phyloP scores from a whole-genome alignment of 2,797 vertebrate species.

The Cuniculus paca region DNA sequence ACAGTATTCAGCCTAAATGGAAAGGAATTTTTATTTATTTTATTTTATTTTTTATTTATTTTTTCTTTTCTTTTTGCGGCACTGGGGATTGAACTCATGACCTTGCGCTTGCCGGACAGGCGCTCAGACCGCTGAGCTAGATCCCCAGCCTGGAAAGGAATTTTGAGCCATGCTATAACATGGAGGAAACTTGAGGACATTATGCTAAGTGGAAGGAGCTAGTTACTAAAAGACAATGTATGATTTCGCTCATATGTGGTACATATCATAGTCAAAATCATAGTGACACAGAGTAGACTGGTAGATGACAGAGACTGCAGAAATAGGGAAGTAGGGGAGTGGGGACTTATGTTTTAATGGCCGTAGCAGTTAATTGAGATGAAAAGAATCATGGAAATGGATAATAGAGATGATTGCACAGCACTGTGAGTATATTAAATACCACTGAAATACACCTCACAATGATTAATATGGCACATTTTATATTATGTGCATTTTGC shows the following conservation, averaged over 20 bases:
- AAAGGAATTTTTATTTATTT: background rate
- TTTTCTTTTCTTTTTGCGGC: no score
- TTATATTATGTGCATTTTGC: background rate
- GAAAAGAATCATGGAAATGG: background rate
- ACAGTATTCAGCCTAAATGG: background rate
- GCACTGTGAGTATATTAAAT: background rate
- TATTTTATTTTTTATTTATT: no score
- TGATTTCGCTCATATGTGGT: background rate
- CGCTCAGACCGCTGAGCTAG: no score
- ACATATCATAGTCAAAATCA: background rate
- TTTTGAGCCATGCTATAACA: background rate
- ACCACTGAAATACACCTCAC: background rate
- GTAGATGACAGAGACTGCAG: background rate
- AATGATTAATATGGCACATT: background rate
- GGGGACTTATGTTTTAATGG: background rate
- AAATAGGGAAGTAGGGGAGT: background rate
- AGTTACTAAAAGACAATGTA: background rate
- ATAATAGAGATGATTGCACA: background rate
- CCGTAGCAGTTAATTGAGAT: background rate
- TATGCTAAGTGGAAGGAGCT: background rate
- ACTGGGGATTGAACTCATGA: no score
- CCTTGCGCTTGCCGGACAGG: no score
- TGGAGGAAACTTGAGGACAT: background rate
- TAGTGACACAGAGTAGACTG: background rate
- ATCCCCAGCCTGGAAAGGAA: background rate